A percentile compares a stretch with the other conserved stretches of the same genome.
These are phyloP conservation scores for Pantherophis alleghaniensis DNA, from an alignment of 2,797 vertebrate species.

Conservation along the genomic window DNA sequence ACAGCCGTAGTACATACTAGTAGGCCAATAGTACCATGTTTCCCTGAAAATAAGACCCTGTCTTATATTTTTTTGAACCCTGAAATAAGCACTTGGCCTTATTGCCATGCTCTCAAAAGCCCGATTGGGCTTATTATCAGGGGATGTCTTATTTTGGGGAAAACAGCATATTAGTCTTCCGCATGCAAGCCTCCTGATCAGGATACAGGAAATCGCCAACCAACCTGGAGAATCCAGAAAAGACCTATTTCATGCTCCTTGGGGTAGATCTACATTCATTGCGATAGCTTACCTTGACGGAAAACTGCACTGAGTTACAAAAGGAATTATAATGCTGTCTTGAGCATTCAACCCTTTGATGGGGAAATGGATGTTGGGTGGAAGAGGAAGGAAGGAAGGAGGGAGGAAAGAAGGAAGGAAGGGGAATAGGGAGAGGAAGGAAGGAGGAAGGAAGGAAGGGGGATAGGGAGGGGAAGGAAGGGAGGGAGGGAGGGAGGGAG, in stretches of 20 bases:
- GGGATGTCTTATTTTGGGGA: no score
- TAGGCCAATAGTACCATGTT: not conserved
- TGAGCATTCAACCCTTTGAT: not conserved
- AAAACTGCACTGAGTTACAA: not conserved
- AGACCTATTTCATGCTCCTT: not conserved
- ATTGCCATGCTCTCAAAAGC: no score
- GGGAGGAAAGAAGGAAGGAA: no score
- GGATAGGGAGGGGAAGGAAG: no score
- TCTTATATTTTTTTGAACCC: no score
- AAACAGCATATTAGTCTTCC: accelerated
- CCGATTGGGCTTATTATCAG: no score
- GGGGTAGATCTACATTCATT: not conserved
- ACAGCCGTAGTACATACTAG: no score
- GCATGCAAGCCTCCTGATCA: not conserved
- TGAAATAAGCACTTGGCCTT: no score
- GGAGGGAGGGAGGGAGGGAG: no score
- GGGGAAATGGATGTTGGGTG: not conserved
- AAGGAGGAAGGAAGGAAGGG: no score
- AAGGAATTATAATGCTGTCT: not conserved
- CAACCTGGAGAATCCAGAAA: slow-evolving; percentile 42
- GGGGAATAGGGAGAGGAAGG: no score
- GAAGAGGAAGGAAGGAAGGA: not conserved
- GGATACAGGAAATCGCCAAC: not conserved
- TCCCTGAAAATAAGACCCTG: no score
- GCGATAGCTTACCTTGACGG: not conserved